phyloP scores from a whole-genome alignment of 2,113 vertebrate genomes.

The Capreolus pygargus region DNA sequence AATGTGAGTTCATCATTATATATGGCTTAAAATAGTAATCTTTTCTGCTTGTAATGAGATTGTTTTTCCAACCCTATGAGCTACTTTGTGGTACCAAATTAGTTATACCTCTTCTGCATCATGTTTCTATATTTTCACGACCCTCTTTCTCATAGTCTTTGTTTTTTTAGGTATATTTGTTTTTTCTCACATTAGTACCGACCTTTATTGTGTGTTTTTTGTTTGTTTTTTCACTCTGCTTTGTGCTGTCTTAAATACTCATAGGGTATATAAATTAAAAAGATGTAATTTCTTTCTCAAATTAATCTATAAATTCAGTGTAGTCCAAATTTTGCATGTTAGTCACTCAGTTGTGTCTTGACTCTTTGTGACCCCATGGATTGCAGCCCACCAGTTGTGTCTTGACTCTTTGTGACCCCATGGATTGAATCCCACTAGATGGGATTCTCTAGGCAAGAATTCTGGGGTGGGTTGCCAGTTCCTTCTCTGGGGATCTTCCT shows the following conservation, averaged over 20 bases:
- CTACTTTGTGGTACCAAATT: not conserved
- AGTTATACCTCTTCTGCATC: not conserved
- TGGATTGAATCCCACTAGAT: not conserved
- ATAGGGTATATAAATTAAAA: not conserved
- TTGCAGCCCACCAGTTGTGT: not conserved
- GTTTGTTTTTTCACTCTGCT: not conserved
- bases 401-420: not conserved
- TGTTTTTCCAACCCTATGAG: not conserved
- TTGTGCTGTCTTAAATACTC: not conserved
- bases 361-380: not conserved
- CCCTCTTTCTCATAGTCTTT: not conserved
- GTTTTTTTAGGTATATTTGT: not conserved
- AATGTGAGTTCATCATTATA: not conserved
- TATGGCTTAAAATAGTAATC: not conserved
- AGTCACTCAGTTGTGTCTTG: not conserved
- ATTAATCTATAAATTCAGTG: not conserved
- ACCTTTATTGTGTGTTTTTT: not conserved
- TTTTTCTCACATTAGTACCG: not conserved
- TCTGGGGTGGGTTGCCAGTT: not conserved
- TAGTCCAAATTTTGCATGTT: not conserved
- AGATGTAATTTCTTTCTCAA: not conserved
- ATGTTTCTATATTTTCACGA: not conserved
- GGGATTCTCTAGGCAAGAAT: not conserved
- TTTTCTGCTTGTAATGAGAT: not conserved
- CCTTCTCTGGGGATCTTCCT: not conserved